Evolutionary conservation across 2,797 vertebrate species (phyloP), one percentile per base, ranked within the genome.

Genomic region (Buceros bicornis): DNA sequence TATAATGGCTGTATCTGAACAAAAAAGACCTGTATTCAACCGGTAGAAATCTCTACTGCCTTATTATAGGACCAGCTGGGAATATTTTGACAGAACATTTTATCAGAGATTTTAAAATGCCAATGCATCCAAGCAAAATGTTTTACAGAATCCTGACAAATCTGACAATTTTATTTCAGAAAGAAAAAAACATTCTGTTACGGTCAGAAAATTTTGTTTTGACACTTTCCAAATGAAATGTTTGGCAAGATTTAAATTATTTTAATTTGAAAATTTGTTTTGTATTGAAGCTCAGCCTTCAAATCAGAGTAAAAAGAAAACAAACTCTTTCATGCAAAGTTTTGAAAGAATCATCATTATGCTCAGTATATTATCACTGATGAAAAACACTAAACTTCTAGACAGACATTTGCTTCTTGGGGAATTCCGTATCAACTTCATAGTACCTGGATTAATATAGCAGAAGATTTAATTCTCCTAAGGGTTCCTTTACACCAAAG

Each of bases 21-120:
- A 96, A 89, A 82, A 93, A 91, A 90, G 57, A 57, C 65, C 48
- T 89, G 65, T 65, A 57, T 92, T 90, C 72, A 95, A 28, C 58
- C 69, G 62, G 47, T 81, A 50, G 79, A 96, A 96, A 79, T 95
- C 79, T 90, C 85, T 83, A 62, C 45, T 91, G 76, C 47, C 77
- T 96, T 92, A 95, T 94, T 93, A 92, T 76, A 88, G 35, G 66
- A 66, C 87, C 82, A 88, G 79, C 70, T 88, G 92, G 92, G 89
- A 97, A 94, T 95, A 96, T 95, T 96, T 94, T 96, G 95, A 96
- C 82, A 91, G 89, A 96, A 90, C 35, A 77, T 86, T 94, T 93
- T 95, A 87, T 93, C 90, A 93, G 79, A 89, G 60, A 89, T 93
- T 95, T 94, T 80, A 90, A 95, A 90, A 94, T 90, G 71, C 51